Conservation (phyloP, 2,113 vertebrate species). For the Malurus cyaneus region DNA sequence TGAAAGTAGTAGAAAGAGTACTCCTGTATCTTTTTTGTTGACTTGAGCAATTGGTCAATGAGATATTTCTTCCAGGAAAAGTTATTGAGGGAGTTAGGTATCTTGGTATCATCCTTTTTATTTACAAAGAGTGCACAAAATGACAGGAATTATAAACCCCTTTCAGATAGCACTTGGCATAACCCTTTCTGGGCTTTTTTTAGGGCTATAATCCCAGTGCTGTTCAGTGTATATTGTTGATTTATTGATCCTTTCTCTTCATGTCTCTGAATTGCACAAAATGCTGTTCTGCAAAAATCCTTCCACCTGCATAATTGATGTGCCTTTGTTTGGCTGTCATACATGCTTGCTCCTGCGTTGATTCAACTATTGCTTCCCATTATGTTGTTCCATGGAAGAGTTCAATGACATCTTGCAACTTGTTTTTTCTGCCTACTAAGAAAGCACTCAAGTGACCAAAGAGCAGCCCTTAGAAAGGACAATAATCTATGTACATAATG, state of each 20-base stretch:
- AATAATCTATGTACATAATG: not conserved
- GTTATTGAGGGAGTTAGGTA: not conserved
- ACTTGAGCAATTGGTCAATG: not conserved
- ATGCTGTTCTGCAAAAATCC: not conserved
- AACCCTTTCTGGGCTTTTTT: not conserved
- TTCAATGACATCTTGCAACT: not conserved
- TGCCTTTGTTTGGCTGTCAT: not conserved
- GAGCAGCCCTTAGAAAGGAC: not conserved
- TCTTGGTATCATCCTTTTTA: not conserved
- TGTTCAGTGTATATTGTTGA: not conserved
- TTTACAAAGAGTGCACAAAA: not conserved
- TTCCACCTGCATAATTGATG: not conserved
- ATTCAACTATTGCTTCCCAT: not conserved
- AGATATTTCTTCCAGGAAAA: not conserved
- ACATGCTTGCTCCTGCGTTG: not conserved
- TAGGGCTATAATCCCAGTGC: not conserved
- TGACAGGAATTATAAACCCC: not conserved
- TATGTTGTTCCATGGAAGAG: not conserved
- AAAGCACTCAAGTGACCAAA: not conserved
- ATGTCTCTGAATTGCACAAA: not conserved
- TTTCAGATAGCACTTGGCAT: not conserved
- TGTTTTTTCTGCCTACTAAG: not conserved
- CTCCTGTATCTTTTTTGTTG: not conserved
- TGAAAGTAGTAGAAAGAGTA: not conserved
- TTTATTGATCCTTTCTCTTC: not conserved